Evolutionary conservation across 2,113 vertebrate species (phyloP).

Genomic region (Heterotilapia buettikoferi): DNA sequence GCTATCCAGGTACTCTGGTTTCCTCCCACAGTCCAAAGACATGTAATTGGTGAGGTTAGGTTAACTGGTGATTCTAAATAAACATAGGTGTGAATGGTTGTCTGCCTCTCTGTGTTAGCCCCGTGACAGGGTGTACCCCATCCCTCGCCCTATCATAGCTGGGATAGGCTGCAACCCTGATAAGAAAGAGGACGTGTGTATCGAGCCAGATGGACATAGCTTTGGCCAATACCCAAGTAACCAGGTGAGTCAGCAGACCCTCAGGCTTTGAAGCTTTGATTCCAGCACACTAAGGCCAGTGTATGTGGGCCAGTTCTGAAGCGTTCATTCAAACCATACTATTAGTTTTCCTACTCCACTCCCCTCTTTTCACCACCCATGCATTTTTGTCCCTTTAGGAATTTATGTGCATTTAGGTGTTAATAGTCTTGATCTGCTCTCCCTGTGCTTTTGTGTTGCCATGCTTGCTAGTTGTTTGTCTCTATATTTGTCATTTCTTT

Average conservation of each 20-base stretch:
- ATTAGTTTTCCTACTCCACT: not conserved
- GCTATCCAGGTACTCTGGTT: not conserved
- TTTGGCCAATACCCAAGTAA: not conserved
- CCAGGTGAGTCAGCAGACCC: not conserved
- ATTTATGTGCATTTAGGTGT: not conserved
- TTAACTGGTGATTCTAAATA: not conserved
- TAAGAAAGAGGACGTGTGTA: not conserved
- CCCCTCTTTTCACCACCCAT: not conserved
- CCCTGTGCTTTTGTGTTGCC: not conserved
- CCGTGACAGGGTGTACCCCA: not conserved
- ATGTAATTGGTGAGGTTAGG: not conserved
- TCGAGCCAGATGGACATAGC: not conserved
- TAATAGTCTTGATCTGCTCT: not conserved
- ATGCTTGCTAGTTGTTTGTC: not conserved
- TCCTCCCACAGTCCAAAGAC: not conserved
- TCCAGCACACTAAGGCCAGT: not conserved
- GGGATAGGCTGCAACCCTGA: not conserved
- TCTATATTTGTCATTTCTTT: not conserved
- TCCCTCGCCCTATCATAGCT: not conserved
- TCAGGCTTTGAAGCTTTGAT: not conserved
- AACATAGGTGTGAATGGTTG: not conserved
- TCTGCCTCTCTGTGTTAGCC: not conserved
- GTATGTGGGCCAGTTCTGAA: not conserved
- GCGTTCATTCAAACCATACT: not conserved
- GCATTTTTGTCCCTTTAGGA: not conserved